A percentile compares a stretch with the other conserved stretches of the same genome.
Conservation (phyloP, 1,140 invertebrate species). For the Diorhabda elongata region DNA sequence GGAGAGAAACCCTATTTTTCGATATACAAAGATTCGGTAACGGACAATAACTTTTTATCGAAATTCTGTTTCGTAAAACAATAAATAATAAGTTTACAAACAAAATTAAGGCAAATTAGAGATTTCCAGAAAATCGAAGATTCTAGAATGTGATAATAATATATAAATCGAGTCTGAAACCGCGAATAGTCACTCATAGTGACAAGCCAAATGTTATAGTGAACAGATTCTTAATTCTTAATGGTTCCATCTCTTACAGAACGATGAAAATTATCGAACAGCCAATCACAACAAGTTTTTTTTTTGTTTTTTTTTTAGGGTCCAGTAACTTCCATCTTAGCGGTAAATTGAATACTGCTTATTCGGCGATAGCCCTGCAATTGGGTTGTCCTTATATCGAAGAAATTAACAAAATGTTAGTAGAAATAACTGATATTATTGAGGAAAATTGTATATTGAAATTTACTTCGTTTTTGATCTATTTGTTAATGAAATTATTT, state of each 20-base stretch:
- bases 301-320: slow-evolving; percentile 45
- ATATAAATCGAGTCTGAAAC: no score
- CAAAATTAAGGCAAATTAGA: slow-evolving; percentile 3
- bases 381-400: slow-evolving; percentile 65
- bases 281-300: no score
- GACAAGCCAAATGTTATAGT: no score
- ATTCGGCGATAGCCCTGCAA: slow-evolving; percentile 70
- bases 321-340: slow-evolving; percentile 66
- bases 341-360: slow-evolving; percentile 67
- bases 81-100: background rate
- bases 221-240: no score
- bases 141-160: no score
- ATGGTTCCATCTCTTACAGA: no score
- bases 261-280: no score
- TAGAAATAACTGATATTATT: background rate
- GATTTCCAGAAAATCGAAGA: background rate
- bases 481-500: no score
- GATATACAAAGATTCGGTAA: slow-evolving; percentile 65
- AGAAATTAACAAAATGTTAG: slow-evolving; percentile 64
- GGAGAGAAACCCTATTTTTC: slow-evolving; percentile 65
- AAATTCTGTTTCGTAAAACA: no score
- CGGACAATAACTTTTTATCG: background rate
- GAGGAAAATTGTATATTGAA: no score
- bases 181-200: no score
- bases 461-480: no score